phyloP scores from a whole-genome alignment of 2,888 invertebrate species.

The Himalopsyche tibetana region DNA sequence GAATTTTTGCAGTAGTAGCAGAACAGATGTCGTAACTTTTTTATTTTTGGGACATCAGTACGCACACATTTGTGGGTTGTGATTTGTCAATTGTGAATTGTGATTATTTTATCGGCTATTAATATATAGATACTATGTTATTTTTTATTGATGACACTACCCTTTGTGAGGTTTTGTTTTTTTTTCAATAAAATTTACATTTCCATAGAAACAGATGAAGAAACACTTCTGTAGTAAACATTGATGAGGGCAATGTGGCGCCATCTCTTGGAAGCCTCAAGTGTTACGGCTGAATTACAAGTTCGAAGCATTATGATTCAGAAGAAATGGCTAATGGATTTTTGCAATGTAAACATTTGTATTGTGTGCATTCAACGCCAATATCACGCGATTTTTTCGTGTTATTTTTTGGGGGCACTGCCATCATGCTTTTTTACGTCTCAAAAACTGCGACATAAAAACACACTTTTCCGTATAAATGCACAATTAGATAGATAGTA shows the following conservation, averaged over 20 bases:
- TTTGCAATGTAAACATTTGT: constrained; percentile 48
- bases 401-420: constrained; percentile 46
- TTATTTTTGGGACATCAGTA: too few relatives aligned
- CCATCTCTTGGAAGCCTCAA: constrained; percentile 31
- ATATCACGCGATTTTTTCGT: constrained; percentile 45
- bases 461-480: neutral
- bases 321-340: constrained; percentile 54
- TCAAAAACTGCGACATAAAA: neutral
- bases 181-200: too few relatives aligned
- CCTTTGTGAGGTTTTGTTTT: too few relatives aligned
- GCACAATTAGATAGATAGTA: neutral
- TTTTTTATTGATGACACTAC: too few relatives aligned
- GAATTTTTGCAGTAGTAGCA: too few relatives aligned
- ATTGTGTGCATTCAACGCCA: constrained; percentile 45
- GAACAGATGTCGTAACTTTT: too few relatives aligned
- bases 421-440: neutral
- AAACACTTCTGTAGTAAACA: constrained; percentile 42
- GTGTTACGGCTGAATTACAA: constrained; percentile 49
- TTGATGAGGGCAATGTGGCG: constrained; percentile 48
- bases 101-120: too few relatives aligned
- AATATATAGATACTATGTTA: too few relatives aligned
- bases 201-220: neutral
- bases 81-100: too few relatives aligned
- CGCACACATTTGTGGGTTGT: too few relatives aligned
- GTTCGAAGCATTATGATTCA: constrained; percentile 39